Conservation (phyloP, 2,797 vertebrate species). For the Schizopygopsis malacanthus region DNA sequence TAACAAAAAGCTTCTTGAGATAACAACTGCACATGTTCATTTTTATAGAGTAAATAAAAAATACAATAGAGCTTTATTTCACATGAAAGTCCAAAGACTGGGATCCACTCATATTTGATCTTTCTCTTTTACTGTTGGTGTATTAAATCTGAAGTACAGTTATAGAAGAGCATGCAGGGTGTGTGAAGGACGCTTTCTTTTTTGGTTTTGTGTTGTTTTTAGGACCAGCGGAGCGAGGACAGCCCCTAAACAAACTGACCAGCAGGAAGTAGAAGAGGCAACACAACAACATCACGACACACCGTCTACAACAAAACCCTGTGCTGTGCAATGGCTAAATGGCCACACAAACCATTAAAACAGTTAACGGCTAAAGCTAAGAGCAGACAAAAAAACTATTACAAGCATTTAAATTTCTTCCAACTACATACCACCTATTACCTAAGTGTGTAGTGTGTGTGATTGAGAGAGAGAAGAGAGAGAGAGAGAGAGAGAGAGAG, state of each 20-base stretch:
- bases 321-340: conserved; percentile 1
- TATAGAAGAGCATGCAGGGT: conserved; percentile 45
- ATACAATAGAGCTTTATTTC: background rate
- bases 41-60: background rate
- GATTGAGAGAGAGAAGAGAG: background rate
- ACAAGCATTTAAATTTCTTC: conserved; percentile 15
- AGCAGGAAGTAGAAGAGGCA: conserved; percentile 49
- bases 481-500: background rate
- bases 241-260: conserved; percentile 64
- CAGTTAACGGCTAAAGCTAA: conserved; percentile 8
- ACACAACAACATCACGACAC: conserved; percentile 21
- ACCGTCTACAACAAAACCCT: background rate
- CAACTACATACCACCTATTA: conserved; percentile 17
- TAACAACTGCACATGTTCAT: background rate
- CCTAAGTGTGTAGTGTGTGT: conserved; percentile 12
- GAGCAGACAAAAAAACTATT: background rate
- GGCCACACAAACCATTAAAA: conserved; percentile 27
- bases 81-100: too few species aligned
- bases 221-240: conserved; percentile 57
- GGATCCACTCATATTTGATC: conserved; percentile 73
- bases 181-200: conserved; percentile 61
- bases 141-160: conserved; percentile 70
- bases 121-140: conserved; percentile 65
- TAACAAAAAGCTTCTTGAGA: background rate
- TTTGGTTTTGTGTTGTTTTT: conserved; percentile 47